Evolutionary conservation across 2,888 invertebrate species (phyloP).

Genomic region (Lutraria lutraria): DNA sequence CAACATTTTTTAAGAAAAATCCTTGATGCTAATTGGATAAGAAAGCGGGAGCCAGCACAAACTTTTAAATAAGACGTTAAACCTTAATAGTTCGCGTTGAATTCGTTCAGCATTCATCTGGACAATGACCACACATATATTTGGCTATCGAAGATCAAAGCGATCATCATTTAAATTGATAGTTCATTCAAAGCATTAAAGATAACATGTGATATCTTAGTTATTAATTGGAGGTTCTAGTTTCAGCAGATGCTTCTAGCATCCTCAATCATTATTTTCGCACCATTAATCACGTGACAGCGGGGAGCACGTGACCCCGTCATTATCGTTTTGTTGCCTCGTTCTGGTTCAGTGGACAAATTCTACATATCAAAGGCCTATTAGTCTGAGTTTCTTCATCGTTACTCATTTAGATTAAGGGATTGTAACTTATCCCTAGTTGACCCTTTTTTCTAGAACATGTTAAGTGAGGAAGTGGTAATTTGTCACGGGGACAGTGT

Average conservation of each 20-base stretch:
- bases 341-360: slow-evolving; percentile 44
- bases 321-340: slow-evolving; percentile 51
- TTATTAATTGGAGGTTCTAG: slow-evolving; percentile 43
- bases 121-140: slow-evolving; percentile 16
- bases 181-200: neutral
- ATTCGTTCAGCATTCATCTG: neutral
- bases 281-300: slow-evolving; percentile 62
- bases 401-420: slow-evolving; percentile 36
- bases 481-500: neutral
- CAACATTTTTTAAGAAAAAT: too few relatives aligned
- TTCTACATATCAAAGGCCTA: slow-evolving; percentile 42
- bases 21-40: too few relatives aligned
- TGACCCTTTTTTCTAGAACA: neutral
- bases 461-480: neutral
- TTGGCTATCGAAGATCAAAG: slow-evolving; percentile 7
- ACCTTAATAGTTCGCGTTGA: neutral
- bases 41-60: too few relatives aligned
- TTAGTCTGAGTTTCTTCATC: slow-evolving; percentile 28
- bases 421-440: slow-evolving; percentile 39
- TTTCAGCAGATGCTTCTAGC: slow-evolving; percentile 51
- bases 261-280: slow-evolving; percentile 62
- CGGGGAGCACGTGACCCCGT: slow-evolving; percentile 56
- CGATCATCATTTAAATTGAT: neutral
- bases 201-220: slow-evolving; percentile 22
- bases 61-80: too few relatives aligned